Evolutionary conservation across 2,888 invertebrate genomes (phyloP).

Genomic region (Pegoplata infirma): DNA sequence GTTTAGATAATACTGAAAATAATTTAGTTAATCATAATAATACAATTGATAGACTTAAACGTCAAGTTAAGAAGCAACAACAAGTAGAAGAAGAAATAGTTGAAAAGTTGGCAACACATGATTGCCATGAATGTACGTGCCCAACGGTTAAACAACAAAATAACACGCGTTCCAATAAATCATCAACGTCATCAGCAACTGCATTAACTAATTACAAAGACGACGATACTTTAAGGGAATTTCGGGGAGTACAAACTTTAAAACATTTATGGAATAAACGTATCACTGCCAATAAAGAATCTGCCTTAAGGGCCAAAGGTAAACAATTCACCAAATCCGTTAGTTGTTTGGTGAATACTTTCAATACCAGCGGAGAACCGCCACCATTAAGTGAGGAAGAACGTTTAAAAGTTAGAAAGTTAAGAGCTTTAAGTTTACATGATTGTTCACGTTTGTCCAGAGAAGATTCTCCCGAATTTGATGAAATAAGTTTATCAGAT

Average conservation of each 20-base stretch:
- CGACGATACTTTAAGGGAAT: conserved; percentile 69
- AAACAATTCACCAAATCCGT: conserved; percentile 72
- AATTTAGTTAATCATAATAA: conserved; percentile 37
- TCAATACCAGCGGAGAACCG: conserved; percentile 66
- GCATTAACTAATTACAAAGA: not conserved
- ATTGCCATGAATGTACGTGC: conserved; percentile 41
- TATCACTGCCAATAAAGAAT: conserved; percentile 69
- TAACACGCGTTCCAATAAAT: conserved; percentile 58
- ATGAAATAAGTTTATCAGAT: conserved; percentile 43
- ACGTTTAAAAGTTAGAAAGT: conserved; percentile 63
- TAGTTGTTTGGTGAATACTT: conserved; percentile 71
- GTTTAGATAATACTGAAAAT: conserved; percentile 20
- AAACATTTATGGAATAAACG: conserved; percentile 77
- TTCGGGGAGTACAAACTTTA: conserved; percentile 76
- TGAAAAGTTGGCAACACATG: not conserved
- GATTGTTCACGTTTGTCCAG: conserved; percentile 66
- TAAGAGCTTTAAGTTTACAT: conserved; percentile 73
- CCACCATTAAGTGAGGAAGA: not conserved
- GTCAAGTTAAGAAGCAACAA: conserved; percentile 57
- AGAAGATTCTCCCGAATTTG: conserved; percentile 35
- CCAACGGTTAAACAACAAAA: conserved; percentile 35
- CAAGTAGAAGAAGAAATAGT: conserved; percentile 28
- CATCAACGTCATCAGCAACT: conserved; percentile 38
- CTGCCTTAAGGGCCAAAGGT: conserved; percentile 56
- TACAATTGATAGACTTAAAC: conserved; percentile 11